A percentile compares a stretch with the other conserved stretches of the same genome.
phyloP scores from a whole-genome alignment of 2,888 invertebrate genomes.

The Ditula angustiorana region DNA sequence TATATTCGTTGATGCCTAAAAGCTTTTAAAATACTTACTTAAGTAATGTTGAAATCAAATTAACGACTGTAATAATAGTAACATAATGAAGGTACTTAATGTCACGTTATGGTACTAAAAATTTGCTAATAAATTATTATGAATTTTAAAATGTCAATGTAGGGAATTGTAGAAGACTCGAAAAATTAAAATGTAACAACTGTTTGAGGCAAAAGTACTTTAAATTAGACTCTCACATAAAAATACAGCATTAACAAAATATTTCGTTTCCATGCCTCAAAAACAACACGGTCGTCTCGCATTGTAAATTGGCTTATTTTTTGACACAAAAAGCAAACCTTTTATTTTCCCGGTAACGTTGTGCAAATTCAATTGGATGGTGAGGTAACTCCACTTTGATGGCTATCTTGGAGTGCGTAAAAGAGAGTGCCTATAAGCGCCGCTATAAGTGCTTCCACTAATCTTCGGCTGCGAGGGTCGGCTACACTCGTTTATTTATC shows the following conservation, averaged over 20 bases:
- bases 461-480: slow-evolving; percentile 7
- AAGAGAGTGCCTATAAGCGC: slow-evolving; percentile 12
- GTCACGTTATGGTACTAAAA: slow-evolving; percentile 1
- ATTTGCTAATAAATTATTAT: neutral
- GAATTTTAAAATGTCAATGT: too few species aligned
- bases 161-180: too few species aligned
- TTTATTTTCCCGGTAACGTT: neutral
- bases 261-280: too few species aligned
- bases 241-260: too few species aligned
- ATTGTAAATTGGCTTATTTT: slow-evolving; percentile 5
- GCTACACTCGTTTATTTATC: slow-evolving; percentile 13
- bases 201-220: neutral
- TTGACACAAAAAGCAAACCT: slow-evolving; percentile 12
- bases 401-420: slow-evolving; percentile 7
- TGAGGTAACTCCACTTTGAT: slow-evolving; percentile 5
- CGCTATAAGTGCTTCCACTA: slow-evolving; percentile 22
- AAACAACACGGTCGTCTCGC: neutral
- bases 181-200: too few species aligned
- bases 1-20: neutral
- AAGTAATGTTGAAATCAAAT: neutral
- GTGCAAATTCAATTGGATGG: slow-evolving; percentile 4
- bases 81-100: slow-evolving; percentile 3
- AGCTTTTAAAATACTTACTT: neutral
- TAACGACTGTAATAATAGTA: slow-evolving; percentile 5
- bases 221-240: too few species aligned